Base-by-base conservation (phyloP, 2,888 invertebrate species). In the Antitype chi region DNA sequence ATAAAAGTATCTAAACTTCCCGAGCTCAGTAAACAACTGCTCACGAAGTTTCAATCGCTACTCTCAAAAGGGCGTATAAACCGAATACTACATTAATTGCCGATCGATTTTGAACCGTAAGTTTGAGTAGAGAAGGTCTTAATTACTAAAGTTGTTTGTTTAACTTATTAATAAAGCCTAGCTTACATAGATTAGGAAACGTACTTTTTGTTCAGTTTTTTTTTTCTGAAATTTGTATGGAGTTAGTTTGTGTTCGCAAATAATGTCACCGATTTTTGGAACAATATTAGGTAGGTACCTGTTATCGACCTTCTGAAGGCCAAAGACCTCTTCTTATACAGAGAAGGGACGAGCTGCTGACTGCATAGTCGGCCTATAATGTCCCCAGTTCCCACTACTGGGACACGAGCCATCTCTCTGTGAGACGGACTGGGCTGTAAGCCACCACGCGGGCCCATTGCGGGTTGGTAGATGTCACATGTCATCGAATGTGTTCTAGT, bases 181-280 rank as follows among this genome's bases (percentile, higher is more conserved):
- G 93, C 92, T 93, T 93, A 94, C 93, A 94, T 92, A 94, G 93
- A 96, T 96, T 96, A 96, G 95, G 94, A 95, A 94, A 91, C 91
- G 84, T 91, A 88, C 92, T 93, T 93, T 92, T 91, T 92, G 84
- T 81, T 70, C 78, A 62, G 63, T 88, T 89, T 90, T 53, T 90
- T 89, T 88, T 49, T 55, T 25, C 57, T 38, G 17, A 59, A 82
- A 85, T 91, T 91, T 91, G 75, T 86, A 70, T 49, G 28, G 55
- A 66, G 52, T 82, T 73, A 60, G 80, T 80, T 84, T 74, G 52
- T 47, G n/a, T 52, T 52, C 15, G 69, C 60, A 52, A 72, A 76
- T 80, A 70, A 76, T 70, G 55, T 57, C 64, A 53, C 1, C 0
- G 20, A 7, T n/a, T 52, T 38, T 55, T 25, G 2, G 5, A 62